These are phyloP conservation scores for Pollenia labialis DNA, from an alignment of 2,888 invertebrate genomes.

Conservation along the genomic window DNA sequence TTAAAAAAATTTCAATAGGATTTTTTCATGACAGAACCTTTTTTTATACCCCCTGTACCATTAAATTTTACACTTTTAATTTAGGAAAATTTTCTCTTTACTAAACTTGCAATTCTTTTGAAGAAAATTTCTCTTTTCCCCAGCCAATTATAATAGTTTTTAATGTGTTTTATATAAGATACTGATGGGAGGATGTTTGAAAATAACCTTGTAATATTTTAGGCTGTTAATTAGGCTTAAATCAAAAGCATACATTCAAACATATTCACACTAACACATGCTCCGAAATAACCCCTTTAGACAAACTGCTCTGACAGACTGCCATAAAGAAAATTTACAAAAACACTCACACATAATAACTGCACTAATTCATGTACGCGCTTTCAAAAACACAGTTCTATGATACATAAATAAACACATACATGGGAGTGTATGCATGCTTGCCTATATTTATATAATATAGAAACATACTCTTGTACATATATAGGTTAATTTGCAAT, in stretches of 20 bases:
- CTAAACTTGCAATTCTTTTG: too few relatives aligned
- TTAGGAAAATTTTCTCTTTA: too few relatives aligned
- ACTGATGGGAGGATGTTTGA: neutral
- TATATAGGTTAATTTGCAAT: constrained; percentile 33
- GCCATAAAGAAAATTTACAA: neutral
- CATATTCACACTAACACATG: neutral
- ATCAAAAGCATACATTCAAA: constrained; percentile 20
- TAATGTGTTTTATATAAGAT: constrained; percentile 13
- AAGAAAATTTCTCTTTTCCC: neutral
- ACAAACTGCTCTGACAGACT: neutral
- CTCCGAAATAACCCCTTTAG: neutral
- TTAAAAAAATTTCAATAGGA: too few relatives aligned
- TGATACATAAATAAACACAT: neutral
- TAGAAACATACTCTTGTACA: neutral
- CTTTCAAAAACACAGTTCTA: neutral
- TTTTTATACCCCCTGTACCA: too few relatives aligned
- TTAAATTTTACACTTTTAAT: too few relatives aligned
- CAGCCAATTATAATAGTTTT: neutral
- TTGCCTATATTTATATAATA: neutral
- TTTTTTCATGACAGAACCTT: too few relatives aligned
- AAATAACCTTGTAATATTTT: constrained; percentile 21
- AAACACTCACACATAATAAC: neutral
- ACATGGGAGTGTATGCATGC: neutral
- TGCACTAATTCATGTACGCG: neutral
- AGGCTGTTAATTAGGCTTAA: constrained; percentile 43